Base-by-base conservation (phyloP, 1,140 invertebrate genomes). In the Dryas iulia region DNA sequence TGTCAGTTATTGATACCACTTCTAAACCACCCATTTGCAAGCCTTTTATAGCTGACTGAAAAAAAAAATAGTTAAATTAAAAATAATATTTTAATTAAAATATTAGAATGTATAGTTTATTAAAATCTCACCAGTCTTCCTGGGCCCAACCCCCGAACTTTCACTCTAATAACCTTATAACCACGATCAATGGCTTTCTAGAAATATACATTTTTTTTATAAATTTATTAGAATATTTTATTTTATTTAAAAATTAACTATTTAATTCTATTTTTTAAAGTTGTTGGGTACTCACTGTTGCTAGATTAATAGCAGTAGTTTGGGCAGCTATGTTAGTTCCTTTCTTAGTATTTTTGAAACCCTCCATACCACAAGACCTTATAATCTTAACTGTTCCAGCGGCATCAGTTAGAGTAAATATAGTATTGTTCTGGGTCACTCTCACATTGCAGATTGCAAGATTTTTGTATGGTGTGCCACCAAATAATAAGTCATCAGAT, bases 251-350 rank as follows among this genome's bases (percentile, higher is more conserved):
- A n/a, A n/a, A n/a, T n/a, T n/a, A n/a, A n/a, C n/a, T n/a, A n/a
- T n/a, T n/a, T n/a, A n/a, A n/a, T n/a, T n/a, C n/a, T n/a, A n/a
- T n/a, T n/a, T n/a, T 8, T 7, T 47, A 47, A 21, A 21, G 3
- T 18, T 47, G 39, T 21, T 47, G 2, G 8, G 21, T 56, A 71
- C 60, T 67, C 24, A 58, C 68, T 64, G 31, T 21, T 25, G 95
- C 95, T 78, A 98, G 90, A 69, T 93, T 95, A 31, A 98, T 94
- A 18, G 96, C 98, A 59, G 98, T 97, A 31, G 98, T 96, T 92
- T 99, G 98, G 12, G 97, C 98, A 53, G 98, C 98, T 79, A 99
- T 95, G 87, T 98, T 99, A 7, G 98, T 99, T 68, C 98, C 98
- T 92, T 99, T 99, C 73, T 95, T 95, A 3, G 97, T 95, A 92